These are phyloP conservation scores for Linhomoeus sp. DNA, from an alignment of 2,888 invertebrate species.

Conservation along the genomic window DNA sequence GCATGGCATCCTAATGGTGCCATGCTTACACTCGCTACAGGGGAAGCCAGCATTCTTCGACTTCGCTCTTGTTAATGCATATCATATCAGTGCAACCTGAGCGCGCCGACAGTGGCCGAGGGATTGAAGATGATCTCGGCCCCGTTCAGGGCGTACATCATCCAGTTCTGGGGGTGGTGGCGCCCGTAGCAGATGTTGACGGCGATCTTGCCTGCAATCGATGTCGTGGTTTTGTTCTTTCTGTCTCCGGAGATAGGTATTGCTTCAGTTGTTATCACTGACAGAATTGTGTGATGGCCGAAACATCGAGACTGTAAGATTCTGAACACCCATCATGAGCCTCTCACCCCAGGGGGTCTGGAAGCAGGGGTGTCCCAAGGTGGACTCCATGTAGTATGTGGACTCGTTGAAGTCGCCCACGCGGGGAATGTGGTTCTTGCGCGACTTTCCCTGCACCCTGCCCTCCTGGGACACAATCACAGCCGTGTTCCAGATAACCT, in stretches of 20 bases:
- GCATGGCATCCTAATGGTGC: too few species aligned
- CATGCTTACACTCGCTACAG: too few species aligned
- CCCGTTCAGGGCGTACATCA: conserved; percentile 86
- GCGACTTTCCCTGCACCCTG: conserved; percentile 64
- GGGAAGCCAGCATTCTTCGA: too few species aligned
- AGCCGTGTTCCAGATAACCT: conserved; percentile 77
- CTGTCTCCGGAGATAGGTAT: too few species aligned
- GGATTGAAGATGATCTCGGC: conserved; percentile 98
- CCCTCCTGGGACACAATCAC: conserved; percentile 43
- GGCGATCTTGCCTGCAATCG: conserved; percentile 49
- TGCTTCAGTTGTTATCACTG: too few species aligned
- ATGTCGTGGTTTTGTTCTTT: too few species aligned
- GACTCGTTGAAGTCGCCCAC: conserved; percentile 95
- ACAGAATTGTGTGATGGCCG: too few species aligned
- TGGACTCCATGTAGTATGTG: conserved; percentile 78
- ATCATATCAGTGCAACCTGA: too few species aligned
- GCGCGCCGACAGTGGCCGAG: conserved; percentile 56
- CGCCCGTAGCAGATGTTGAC: conserved; percentile 94
- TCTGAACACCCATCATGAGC: too few species aligned
- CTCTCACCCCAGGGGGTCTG: conserved; percentile 39
- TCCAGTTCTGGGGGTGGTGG: conserved; percentile 92
- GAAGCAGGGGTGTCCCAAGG: conserved; percentile 73
- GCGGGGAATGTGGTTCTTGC: conserved; percentile 96
- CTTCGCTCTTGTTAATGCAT: too few species aligned
- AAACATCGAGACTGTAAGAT: too few species aligned